Base-by-base conservation (phyloP, 2,113 vertebrate species). In the Callospermophilus lateralis region DNA sequence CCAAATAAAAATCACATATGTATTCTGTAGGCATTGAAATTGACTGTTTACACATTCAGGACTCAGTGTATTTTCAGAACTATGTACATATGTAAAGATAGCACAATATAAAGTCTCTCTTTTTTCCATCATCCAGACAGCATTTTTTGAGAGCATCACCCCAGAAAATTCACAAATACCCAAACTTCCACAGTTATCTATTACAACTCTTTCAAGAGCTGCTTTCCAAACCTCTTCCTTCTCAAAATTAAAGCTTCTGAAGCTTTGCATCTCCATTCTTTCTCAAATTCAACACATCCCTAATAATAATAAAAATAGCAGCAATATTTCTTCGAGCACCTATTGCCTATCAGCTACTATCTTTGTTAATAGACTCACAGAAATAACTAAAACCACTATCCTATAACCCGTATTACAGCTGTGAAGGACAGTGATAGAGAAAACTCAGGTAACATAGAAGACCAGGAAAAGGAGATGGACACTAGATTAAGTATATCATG, bases 381-480 rank as follows among this genome's bases (percentile, higher is more conserved):
- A 39, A 34, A 32, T 48, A 37, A 51, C 55, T 24, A n/a, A 37
- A 70, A 1, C 8, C n/a, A 32, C 7, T 7, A 19, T 81, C 11
- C 1, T 15, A 6, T 51, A 9, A 19, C 3, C 15, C 26, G 17
- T 53, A 6, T 4, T 11, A 8, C 2, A 55, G 42, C 42, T 48
- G 24, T 16, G 15, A 26, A 22, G 3, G 22, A 3, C 6, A 24
- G 42, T 55, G n/a, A 58, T 8, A 53, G n/a, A n/a, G 34, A 37
- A 34, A 13, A 26, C 7, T 32, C 32, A n/a, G 13, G 8, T 34
- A 74, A 17, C 7, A 37, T 61, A 48, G 34, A 39, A 88, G 1
- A 1, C 8, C 42, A 58, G 65, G 68, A 51, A 37, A 37, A 63
- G 17, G 22, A 65, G 4, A 65, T 0, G 11, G 48, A 92, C 48